Base-by-base conservation (phyloP, 2,113 vertebrate species). In the Bothrops jararaca region DNA sequence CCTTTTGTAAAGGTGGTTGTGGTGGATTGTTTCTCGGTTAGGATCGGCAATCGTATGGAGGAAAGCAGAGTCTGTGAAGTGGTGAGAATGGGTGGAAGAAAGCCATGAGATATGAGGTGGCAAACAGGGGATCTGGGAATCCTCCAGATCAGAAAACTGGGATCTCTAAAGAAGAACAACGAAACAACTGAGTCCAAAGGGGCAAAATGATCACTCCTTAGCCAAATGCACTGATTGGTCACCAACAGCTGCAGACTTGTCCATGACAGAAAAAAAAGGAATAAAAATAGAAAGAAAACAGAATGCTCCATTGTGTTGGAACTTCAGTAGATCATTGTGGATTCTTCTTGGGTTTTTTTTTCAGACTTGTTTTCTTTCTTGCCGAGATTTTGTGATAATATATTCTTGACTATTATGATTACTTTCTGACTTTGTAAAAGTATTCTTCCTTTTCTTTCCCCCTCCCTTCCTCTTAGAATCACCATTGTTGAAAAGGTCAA, bases 401-500 rank as follows among this genome's bases (percentile, higher is more conserved):
- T 94, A 96, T 96, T 97, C 96, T 93, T 95, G 93, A 96, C 96
- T 96, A 58, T 95, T 96, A 95, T 92, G 96, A 94, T 95, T 85
- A 87, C 95, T 94, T 97, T 96, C 23, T 92, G 94, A 96, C 95
- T 64, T 95, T 58, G 94, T 95, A 93, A 94, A 95, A 95, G 64
- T 96, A 92, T 93, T 96, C 94, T 92, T 94, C 91, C 80, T 42
- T 60, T 60, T 45, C 1, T 45, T 42, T 90, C 58, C 48, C 89
- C 93, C 23, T 88, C 93, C 50, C 93, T 94, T 60, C 89, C 93
- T 85, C 90, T 7, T 0, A 95, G 94, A 86, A 92, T 85, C 91
- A 94, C 92, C 22, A 54, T 94, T 91, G 96, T 92, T 29, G 86
- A 92, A 90, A 10, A 34, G 96, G 96, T 99, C 98, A 99, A 98